A percentile compares a stretch with the other conserved stretches of the same genome.
These are phyloP conservation scores for Isichthys henryi DNA, from an alignment of 2,113 vertebrate species.

Conservation along the genomic window DNA sequence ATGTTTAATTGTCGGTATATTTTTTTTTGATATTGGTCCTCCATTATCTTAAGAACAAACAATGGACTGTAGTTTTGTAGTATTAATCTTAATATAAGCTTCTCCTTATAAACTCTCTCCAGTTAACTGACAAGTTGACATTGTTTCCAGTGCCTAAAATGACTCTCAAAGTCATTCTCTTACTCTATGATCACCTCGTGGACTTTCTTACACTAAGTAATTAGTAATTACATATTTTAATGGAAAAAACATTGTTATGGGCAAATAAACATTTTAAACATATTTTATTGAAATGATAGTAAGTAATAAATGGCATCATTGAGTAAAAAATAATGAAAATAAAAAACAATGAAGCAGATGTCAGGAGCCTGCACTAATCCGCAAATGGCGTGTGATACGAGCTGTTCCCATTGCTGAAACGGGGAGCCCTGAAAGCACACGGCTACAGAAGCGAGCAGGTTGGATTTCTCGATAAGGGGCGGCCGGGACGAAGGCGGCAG, in stretches of 20 bases:
- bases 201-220: not conserved
- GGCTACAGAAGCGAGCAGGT: conserved; percentile 46
- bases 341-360: not conserved
- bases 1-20: not conserved
- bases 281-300: not conserved
- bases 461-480: conserved; percentile 84
- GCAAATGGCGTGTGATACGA: not conserved
- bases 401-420: not conserved
- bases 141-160: not conserved
- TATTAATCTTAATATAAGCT: not conserved
- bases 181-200: not conserved
- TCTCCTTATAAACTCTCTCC: not conserved
- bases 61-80: not conserved
- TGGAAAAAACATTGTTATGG: not conserved
- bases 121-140: not conserved
- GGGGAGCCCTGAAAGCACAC: not conserved
- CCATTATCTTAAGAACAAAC: not conserved
- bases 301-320: not conserved
- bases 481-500: conserved; percentile 60
- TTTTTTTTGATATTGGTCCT: not conserved
- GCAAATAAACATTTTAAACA: not conserved
- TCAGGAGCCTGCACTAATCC: not conserved
- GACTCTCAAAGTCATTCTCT: not conserved
- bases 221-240: not conserved
- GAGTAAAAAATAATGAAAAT: not conserved